Evolutionary conservation across 2,797 vertebrate genomes (phyloP), one percentile per base, ranked within the genome.

Genomic region (Carduelis carduelis): DNA sequence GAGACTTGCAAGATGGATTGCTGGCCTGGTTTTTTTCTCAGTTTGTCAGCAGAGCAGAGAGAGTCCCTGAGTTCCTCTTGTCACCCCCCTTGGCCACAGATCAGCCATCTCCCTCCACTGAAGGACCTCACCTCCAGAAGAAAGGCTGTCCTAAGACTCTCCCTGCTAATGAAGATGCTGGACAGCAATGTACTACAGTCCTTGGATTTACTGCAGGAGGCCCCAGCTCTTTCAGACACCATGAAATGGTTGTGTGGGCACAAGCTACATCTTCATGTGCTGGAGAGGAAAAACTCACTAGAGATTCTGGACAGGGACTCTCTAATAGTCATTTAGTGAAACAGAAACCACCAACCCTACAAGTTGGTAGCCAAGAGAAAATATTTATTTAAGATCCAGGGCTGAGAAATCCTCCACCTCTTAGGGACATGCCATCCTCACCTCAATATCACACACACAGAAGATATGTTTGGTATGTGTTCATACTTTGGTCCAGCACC

Each of bases 1-100:
- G 57, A 95, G 87, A 75, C 78, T 72, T 89, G 28, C 34, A 71
- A 94, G 93, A 87, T 16, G 5, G 91, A 88, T 32, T 44, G 15
- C 77, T 78, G 35, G 35, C n/a, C 47, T 85, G 13, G 15, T 84
- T 86, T 55, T 88, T 77, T 88, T 4, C 53, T 70, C 59, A 41
- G 32, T 55, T 90, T 26, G 0, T 60, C 86, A 47, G 82, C 69
- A 94, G 80, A 89, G 37, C 64, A 34, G 56, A 86, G 75, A 47
- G 15, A 59, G 82, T 49, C 68, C 65, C 27, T 3, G n/a, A 85
- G 56, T 2, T 83, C 43, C 50, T 74, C 53, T 19, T 61, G 57
- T 41, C 5, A 5, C 16, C 2, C 16, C 9, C 75, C 30, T 24
- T 2, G 2, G 39, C 32, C 1, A 0, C 57, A 49, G 41, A 56